A percentile compares a stretch with the other conserved stretches of the same genome.
Evolutionary conservation across 2,113 vertebrate species (phyloP).

Genomic region (Python bivittatus): DNA sequence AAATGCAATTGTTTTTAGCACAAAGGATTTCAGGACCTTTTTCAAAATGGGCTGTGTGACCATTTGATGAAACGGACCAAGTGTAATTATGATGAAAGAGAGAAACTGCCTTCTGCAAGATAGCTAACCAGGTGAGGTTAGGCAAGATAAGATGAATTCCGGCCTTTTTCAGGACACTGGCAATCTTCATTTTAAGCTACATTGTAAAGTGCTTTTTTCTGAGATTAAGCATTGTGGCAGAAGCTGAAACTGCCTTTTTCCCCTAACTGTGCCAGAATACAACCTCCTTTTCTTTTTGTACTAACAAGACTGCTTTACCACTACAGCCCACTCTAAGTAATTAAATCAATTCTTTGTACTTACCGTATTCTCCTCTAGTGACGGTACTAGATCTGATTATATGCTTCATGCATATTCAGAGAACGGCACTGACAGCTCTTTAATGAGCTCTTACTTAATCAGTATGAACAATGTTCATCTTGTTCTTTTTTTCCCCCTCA

Average conservation of each 20-base stretch:
- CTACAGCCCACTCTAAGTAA: constrained; percentile 93
- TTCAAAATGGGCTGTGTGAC: constrained; percentile 57
- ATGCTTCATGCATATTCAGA: constrained; percentile 98
- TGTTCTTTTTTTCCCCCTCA: constrained; percentile 85
- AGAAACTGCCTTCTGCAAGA: constrained; percentile 66
- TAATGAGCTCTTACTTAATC: constrained; percentile 99
- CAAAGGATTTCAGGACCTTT: constrained; percentile 35
- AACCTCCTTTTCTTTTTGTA: constrained; percentile 83
- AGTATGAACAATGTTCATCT: constrained; percentile 97
- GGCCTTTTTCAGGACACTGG: constrained; percentile 79
- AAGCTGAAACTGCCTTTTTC: constrained; percentile 88
- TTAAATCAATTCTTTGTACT: constrained; percentile 99
- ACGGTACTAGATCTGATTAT: constrained; percentile 92
- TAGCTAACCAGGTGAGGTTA: constrained; percentile 81
- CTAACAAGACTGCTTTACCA: constrained; percentile 90
- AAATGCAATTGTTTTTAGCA: background rate
- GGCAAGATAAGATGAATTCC: constrained; percentile 81
- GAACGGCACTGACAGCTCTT: constrained; percentile 90
- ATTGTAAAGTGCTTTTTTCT: constrained; percentile 84
- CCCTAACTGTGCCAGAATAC: constrained; percentile 83
- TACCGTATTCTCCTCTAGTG: constrained; percentile 87
- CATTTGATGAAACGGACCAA: constrained; percentile 59
- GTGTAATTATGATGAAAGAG: constrained; percentile 64
- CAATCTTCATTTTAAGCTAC: constrained; percentile 83
- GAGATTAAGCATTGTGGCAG: constrained; percentile 91